These are phyloP conservation scores for Gnathonemus longibarbis DNA, from an alignment of 2,113 vertebrate species.

Conservation along the genomic window DNA sequence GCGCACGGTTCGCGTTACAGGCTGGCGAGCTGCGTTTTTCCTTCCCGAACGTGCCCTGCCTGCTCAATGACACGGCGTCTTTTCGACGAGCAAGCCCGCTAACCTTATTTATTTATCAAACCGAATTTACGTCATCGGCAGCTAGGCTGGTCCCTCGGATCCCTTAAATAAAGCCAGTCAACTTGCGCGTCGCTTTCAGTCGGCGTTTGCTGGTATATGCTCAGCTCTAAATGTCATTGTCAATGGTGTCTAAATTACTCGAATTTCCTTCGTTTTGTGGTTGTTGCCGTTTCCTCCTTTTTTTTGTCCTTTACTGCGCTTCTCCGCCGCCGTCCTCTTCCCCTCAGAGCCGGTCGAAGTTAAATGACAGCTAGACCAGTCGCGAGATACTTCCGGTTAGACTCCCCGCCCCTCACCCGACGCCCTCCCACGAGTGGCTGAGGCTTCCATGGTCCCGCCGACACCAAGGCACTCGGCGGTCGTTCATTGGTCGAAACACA, in stretches of 20 bases:
- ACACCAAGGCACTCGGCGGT: conserved; percentile 37
- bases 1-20: conserved; percentile 43
- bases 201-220: conserved; percentile 37
- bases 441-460: conserved; percentile 28
- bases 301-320: conserved; percentile 34
- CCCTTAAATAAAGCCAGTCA: conserved; percentile 9
- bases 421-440: conserved; percentile 33
- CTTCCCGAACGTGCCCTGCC: conserved; percentile 68
- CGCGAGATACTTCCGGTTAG: conserved; percentile 83
- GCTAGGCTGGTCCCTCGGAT: conserved; percentile 17
- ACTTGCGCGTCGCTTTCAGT: conserved; percentile 18
- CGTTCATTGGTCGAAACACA: conserved; percentile 39
- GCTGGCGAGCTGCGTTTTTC: conserved; percentile 49
- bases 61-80: conserved; percentile 72
- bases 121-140: conserved; percentile 52
- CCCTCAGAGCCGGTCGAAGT: conserved; percentile 76
- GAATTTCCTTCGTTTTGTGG: conserved; percentile 24
- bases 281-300: conserved; percentile 37
- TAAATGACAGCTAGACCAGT: conserved; percentile 94
- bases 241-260: conserved; percentile 32
- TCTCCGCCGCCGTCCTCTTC: conserved; percentile 66
- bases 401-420: conserved; percentile 29
- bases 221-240: conserved; percentile 58
- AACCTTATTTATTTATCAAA: conserved; percentile 49
- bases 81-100: conserved; percentile 46